A percentile compares a stretch with the other conserved stretches of the same genome.
Conservation (phyloP, 1,140 invertebrate genomes). For the Drosophila pseudoobscura region DNA sequence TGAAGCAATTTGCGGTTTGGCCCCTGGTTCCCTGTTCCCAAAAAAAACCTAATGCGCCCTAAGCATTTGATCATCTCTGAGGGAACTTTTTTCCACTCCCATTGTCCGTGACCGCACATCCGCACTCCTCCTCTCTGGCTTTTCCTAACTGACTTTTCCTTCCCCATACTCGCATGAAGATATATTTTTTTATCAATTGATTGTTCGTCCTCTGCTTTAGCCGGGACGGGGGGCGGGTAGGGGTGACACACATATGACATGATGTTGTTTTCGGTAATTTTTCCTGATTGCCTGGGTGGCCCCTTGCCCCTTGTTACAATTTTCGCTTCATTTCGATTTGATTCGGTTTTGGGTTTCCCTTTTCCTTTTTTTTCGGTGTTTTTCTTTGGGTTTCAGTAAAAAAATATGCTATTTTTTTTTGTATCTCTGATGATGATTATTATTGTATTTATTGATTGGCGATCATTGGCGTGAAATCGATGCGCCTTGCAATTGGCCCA, state of each 20-base stretch:
- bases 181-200: constrained; percentile 62
- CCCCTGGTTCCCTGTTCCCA: constrained; percentile 18
- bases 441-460: constrained; percentile 75
- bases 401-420: constrained; percentile 23
- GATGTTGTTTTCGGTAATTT: constrained; percentile 47
- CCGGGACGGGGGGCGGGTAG: background rate
- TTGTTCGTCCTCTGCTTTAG: constrained; percentile 54
- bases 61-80: constrained; percentile 53
- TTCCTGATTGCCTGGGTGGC: constrained; percentile 71
- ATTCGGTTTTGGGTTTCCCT: constrained; percentile 27
- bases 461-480: constrained; percentile 65
- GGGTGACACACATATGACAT: constrained; percentile 62
- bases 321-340: constrained; percentile 47
- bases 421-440: constrained; percentile 38
- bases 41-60: constrained; percentile 63
- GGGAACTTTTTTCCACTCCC: constrained; percentile 14
- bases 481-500: constrained; percentile 58
- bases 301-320: constrained; percentile 15
- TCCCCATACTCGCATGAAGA: constrained; percentile 1
- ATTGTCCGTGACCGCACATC: constrained; percentile 36
- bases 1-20: constrained; percentile 69
- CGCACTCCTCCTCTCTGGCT: background rate
- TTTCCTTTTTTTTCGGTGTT: background rate
- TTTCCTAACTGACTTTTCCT: background rate
- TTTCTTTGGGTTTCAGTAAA: constrained; percentile 13